Evolutionary conservation across 2,888 invertebrate genomes (phyloP).

Genomic region (Tridacna gigas): DNA sequence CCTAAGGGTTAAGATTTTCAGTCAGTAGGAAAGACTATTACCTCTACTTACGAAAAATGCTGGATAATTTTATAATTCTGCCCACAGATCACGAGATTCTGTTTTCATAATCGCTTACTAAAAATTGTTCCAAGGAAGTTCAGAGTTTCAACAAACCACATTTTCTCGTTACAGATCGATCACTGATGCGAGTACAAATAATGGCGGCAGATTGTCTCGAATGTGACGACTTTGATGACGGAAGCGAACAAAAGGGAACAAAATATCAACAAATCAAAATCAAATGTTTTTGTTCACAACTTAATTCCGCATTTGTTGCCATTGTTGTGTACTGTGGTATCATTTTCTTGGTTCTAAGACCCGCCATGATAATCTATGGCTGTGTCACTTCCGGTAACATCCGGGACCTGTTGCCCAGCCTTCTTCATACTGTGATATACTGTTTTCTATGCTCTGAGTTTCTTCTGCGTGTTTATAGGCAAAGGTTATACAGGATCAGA

Average conservation of each 20-base stretch:
- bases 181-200: constrained; percentile 30
- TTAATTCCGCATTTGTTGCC: constrained; percentile 41
- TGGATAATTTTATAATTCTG: too few species aligned
- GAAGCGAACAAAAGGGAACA: background rate
- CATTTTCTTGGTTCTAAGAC: constrained; percentile 42
- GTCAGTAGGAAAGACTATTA: too few species aligned
- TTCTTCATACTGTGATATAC: constrained; percentile 53
- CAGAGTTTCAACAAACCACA: background rate
- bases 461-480: constrained; percentile 18
- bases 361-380: constrained; percentile 48
- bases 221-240: constrained; percentile 8
- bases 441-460: constrained; percentile 54
- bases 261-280: background rate
- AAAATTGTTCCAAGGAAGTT: background rate
- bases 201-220: constrained; percentile 19
- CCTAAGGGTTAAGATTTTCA: too few species aligned
- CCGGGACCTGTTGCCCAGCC: constrained; percentile 55
- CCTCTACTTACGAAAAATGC: too few species aligned
- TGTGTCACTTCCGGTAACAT: constrained; percentile 36
- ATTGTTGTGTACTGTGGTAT: constrained; percentile 43
- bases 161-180: constrained; percentile 37
- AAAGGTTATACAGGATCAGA: constrained; percentile 2
- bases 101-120: too few species aligned
- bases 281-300: constrained; percentile 47
- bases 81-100: too few species aligned